Conservation (phyloP, 2,797 vertebrate genomes). For the Enteromius paludinosus region DNA sequence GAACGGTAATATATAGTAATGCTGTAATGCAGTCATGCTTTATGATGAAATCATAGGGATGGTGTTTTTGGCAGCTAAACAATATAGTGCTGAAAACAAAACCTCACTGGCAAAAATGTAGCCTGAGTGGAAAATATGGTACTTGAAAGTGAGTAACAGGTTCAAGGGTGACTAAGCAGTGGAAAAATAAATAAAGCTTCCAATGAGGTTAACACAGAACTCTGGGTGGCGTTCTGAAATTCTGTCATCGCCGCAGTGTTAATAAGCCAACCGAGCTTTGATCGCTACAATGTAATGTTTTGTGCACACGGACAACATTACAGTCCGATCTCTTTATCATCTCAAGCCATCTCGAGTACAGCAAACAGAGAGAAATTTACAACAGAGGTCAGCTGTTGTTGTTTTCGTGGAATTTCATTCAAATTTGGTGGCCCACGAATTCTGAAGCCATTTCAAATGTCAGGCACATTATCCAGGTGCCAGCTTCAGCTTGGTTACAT, state of each 20-base stretch:
- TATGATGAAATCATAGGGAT: constrained; percentile 42
- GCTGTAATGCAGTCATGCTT: constrained; percentile 33
- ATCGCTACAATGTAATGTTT: constrained; percentile 58
- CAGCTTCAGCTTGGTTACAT: constrained; percentile 26
- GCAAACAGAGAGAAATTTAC: constrained; percentile 60
- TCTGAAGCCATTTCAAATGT: constrained; percentile 10
- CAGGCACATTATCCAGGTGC: neutral
- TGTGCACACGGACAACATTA: constrained; percentile 32
- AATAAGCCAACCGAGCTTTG: constrained; percentile 60
- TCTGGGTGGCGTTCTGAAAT: constrained; percentile 53
- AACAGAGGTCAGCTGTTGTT: constrained; percentile 45
- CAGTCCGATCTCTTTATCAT: constrained; percentile 43
- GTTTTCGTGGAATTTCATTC: constrained; percentile 20
- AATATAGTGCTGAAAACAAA: constrained; percentile 3
- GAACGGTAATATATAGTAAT: constrained; percentile 26
- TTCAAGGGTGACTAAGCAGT: constrained; percentile 27
- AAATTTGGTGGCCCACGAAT: constrained; percentile 13
- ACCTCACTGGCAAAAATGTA: constrained; percentile 17
- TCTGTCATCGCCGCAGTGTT: constrained; percentile 59
- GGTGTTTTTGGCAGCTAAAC: constrained; percentile 27
- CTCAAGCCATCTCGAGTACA: constrained; percentile 59
- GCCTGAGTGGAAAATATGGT: constrained; percentile 17
- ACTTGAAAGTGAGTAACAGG: constrained; percentile 34
- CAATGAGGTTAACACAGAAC: constrained; percentile 11
- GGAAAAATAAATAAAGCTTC: constrained; percentile 42